phyloP scores from a whole-genome alignment of 2,113 vertebrate genomes.

The Sapayoa aenigma region DNA sequence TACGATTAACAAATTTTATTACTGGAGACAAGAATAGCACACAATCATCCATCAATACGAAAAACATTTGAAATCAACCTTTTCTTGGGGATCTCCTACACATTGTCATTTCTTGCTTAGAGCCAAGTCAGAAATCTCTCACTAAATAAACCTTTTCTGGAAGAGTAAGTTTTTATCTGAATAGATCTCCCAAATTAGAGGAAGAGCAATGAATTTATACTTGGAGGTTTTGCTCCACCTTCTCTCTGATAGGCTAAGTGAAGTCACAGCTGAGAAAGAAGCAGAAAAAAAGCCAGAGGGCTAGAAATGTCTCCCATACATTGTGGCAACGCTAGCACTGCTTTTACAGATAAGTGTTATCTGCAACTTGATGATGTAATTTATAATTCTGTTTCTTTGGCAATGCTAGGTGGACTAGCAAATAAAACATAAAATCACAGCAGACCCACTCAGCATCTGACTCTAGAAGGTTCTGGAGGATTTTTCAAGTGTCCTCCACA shows the following conservation, averaged over 20 bases:
- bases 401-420: neutral
- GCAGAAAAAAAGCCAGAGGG: neutral
- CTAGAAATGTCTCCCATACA: neutral
- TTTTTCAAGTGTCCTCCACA: neutral
- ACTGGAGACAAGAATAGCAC: neutral
- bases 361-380: neutral
- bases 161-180: conserved; percentile 20
- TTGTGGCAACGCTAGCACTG: neutral
- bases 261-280: neutral
- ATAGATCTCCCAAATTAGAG: neutral
- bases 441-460: neutral
- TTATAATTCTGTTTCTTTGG: neutral
- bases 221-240: neutral
- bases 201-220: neutral
- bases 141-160: neutral
- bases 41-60: neutral
- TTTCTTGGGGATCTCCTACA: neutral
- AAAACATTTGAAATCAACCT: neutral
- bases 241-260: neutral
- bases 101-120: neutral
- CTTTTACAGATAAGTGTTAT: neutral
- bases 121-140: neutral
- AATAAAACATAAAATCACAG: neutral
- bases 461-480: neutral
- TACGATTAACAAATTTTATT: neutral